Base-by-base conservation (phyloP, 2,113 vertebrate species). In the Neolamprologus caudopunctatus region DNA sequence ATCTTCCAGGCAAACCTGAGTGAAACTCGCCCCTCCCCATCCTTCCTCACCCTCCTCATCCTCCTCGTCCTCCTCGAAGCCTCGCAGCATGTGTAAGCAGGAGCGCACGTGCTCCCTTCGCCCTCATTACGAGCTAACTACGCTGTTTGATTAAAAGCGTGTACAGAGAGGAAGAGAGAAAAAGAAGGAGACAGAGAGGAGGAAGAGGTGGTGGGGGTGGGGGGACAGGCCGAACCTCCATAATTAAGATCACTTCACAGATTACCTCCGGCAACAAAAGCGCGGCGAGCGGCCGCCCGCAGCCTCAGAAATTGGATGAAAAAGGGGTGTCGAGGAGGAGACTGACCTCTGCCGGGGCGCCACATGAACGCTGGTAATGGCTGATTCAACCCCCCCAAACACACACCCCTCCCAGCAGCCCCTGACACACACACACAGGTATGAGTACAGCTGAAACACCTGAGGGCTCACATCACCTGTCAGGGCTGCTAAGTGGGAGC, bases 211-310 rank as follows among this genome's bases (percentile, higher is more conserved):
- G 78, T 71, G 68, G 45, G 71, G 2, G 19, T 82, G 81, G 92
- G 75, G 85, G 88, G 93, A 92, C 91, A 95, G 94, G 93, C 92
- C 92, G 93, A 94, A 96, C 94, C 96, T 95, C 93, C 96, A 96
- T 96, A 96, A 97, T 97, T 96, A 97, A 97, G 96, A 97, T 97
- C 96, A 95, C 93, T 96, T 96, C 95, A 92, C 94, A 97, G 96
- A 97, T 97, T 97, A 96, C 95, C 93, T 92, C 93, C 61, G 88
- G 96, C 96, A 96, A 97, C 96, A 96, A 96, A 96, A 96, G 95
- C 93, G 58, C 58, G 87, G 92, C 90, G 87, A 95, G 93, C 86
- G 91, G 93, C 91, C 88, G 93, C 95, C 95, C 89, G 91, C 95
- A 93, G 95, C 90, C 94, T 91, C 93, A 94, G 92, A 95, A 95